These are phyloP conservation scores for Panthera tigris DNA, from an alignment of 2,113 vertebrate genomes.

Conservation along the genomic window DNA sequence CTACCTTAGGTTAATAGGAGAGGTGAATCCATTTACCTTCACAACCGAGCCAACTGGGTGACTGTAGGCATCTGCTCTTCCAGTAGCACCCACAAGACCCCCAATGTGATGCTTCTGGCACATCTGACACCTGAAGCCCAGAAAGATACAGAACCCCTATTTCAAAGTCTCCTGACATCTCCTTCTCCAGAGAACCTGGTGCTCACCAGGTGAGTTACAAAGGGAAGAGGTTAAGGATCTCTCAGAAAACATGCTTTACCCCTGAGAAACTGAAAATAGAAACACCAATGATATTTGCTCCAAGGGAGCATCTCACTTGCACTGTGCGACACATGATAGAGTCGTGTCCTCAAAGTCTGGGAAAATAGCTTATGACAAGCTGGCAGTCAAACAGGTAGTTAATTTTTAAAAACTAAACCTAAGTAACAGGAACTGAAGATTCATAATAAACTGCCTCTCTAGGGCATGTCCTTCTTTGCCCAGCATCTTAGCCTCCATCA, in stretches of 20 bases:
- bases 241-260: not conserved
- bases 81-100: constrained; percentile 32
- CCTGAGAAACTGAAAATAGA: not conserved
- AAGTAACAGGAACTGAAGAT: not conserved
- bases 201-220: constrained; percentile 77
- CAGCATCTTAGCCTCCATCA: not conserved
- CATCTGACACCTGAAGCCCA: not conserved
- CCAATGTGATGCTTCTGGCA: constrained; percentile 77
- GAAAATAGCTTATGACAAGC: not conserved
- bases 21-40: constrained; percentile 79
- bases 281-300: not conserved
- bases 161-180: constrained; percentile 42
- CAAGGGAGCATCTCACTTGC: not conserved
- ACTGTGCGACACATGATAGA: not conserved
- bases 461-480: not conserved
- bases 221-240: not conserved
- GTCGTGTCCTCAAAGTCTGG: not conserved
- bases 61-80: constrained; percentile 75
- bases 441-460: not conserved
- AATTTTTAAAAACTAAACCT: not conserved
- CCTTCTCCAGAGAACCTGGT: constrained; percentile 49
- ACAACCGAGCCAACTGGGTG: constrained; percentile 78
- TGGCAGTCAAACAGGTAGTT: not conserved
- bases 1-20: constrained; percentile 77
- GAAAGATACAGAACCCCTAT: not conserved